phyloP scores from a whole-genome alignment of 2,113 vertebrate species.

The Pongo abelii region DNA sequence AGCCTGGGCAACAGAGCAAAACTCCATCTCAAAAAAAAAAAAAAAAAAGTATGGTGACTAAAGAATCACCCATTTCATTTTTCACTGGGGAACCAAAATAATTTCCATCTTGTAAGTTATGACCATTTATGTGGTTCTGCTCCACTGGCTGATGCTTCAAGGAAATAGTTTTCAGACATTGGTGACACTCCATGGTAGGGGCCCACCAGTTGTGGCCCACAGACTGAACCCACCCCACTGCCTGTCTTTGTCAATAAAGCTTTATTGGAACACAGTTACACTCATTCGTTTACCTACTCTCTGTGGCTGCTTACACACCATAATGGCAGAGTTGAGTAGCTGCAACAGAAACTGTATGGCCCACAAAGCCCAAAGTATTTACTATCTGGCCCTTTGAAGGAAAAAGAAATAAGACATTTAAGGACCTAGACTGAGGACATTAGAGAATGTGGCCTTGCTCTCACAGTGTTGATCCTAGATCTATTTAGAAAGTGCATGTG shows the following conservation, averaged over 20 bases:
- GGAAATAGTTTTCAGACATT: not conserved
- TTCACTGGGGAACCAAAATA: not conserved
- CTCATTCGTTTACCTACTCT: not conserved
- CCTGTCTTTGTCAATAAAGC: slow-evolving; percentile 1
- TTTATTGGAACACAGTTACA: not conserved
- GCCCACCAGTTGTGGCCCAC: accelerated
- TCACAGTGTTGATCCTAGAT: not conserved
- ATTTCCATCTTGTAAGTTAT: not conserved
- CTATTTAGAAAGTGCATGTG: not conserved
- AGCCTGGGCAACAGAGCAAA: too few species aligned
- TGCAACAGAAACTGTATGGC: not conserved
- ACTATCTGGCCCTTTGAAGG: not conserved
- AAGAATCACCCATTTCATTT: not conserved
- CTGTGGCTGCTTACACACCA: not conserved
- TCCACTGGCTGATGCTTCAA: not conserved
- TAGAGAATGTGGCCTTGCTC: not conserved
- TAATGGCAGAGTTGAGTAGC: not conserved
- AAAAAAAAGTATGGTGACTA: not conserved
- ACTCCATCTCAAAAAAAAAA: too few species aligned
- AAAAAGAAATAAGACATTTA: not conserved
- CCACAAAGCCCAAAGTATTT: not conserved
- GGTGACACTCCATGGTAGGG: not conserved
- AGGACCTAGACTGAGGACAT: not conserved
- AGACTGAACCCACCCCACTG: not conserved
- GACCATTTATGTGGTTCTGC: too few species aligned